Conservation (phyloP, 2,888 invertebrate species). For the Cordilura impudica region DNA sequence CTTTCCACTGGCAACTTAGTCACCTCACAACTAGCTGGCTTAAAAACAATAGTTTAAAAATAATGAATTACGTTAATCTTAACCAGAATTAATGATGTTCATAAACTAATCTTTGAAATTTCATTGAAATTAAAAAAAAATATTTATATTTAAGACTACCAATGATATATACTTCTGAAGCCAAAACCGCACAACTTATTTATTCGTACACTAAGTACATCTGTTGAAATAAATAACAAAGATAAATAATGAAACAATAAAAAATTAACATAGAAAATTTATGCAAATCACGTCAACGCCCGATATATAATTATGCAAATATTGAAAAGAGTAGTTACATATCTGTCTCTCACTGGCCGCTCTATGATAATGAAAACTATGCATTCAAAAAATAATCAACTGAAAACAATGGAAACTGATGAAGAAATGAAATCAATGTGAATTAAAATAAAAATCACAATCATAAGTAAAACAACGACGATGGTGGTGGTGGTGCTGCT, state of each 20-base stretch:
- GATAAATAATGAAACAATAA: slow-evolving; percentile 31
- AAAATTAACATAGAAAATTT: slow-evolving; percentile 53
- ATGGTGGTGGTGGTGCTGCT: slow-evolving; percentile 23
- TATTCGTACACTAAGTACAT: neutral
- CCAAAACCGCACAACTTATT: neutral
- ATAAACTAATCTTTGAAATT: neutral
- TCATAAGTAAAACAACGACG: slow-evolving; percentile 35
- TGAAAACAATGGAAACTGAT: slow-evolving; percentile 58
- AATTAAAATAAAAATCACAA: slow-evolving; percentile 34
- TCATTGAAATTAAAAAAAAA: neutral
- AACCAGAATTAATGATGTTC: no score
- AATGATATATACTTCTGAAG: neutral
- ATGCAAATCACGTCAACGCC: slow-evolving; percentile 63
- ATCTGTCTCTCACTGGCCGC: slow-evolving; percentile 23
- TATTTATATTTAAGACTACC: neutral
- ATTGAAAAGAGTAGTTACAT: slow-evolving; percentile 25
- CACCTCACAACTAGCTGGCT: no score
- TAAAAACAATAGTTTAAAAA: no score
- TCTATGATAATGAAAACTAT: slow-evolving; percentile 43
- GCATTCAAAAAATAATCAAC: neutral
- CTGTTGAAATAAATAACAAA: slow-evolving; percentile 22
- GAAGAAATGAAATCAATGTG: slow-evolving; percentile 61
- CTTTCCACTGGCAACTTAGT: no score
- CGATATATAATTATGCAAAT: slow-evolving; percentile 63
- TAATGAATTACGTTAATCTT: no score